Percentiles rank a stretch among this genome's conserved stretches.
Evolutionary conservation across 2,888 invertebrate species (phyloP).

Genomic region (Perizoma flavofasciatum): DNA sequence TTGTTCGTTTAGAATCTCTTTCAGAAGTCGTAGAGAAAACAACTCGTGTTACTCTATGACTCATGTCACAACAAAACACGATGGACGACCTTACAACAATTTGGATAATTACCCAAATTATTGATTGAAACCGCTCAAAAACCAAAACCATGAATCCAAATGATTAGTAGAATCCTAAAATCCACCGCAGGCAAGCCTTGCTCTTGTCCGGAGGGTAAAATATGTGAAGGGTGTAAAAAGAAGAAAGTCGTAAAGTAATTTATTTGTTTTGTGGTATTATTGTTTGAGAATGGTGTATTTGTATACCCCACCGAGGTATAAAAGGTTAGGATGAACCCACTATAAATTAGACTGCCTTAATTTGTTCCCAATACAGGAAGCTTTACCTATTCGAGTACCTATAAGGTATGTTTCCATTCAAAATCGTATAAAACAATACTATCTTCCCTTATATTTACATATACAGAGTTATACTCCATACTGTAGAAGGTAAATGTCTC

Average conservation of each 20-base stretch:
- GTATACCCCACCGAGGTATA: slow-evolving; percentile 45
- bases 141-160: slow-evolving; percentile 22
- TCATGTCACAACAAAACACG: slow-evolving; percentile 17
- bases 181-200: slow-evolving; percentile 40
- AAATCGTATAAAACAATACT: too few species aligned
- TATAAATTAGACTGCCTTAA: neutral
- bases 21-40: slow-evolving; percentile 5
- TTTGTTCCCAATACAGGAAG: too few species aligned
- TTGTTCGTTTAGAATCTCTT: neutral
- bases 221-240: slow-evolving; percentile 39
- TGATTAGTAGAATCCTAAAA: slow-evolving; percentile 42
- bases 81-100: slow-evolving; percentile 28
- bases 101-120: slow-evolving; percentile 27
- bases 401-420: too few species aligned
- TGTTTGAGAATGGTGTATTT: slow-evolving; percentile 40
- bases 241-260: slow-evolving; percentile 48
- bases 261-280: slow-evolving; percentile 22
- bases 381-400: too few species aligned
- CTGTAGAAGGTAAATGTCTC: too few species aligned
- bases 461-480: too few species aligned
- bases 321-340: slow-evolving; percentile 41
- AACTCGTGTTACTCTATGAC: neutral
- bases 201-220: slow-evolving; percentile 40
- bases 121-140: slow-evolving; percentile 11
- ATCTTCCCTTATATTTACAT: too few species aligned